Evolutionary conservation across 2,888 invertebrate species (phyloP), one percentile per base, ranked within the genome.

Genomic region (Alitta virens): DNA sequence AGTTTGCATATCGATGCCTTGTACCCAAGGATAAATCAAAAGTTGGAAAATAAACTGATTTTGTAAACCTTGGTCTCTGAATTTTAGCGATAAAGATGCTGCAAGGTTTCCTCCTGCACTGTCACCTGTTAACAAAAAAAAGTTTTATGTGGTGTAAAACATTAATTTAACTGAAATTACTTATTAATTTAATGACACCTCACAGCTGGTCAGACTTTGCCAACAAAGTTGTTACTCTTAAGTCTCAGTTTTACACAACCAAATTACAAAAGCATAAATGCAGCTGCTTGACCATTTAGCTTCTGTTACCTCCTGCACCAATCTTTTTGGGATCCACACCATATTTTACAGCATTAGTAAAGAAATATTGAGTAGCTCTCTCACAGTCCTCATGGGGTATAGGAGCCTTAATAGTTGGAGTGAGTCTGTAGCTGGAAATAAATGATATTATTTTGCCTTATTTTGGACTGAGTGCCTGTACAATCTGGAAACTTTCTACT

Each of bases 291-390:
- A n/a, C n/a, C n/a, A n/a, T n/a, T n/a, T n/a, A n/a, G n/a, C n/a
- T n/a, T n/a, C n/a, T n/a, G n/a, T n/a, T n/a, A 62, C 62, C 62
- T 21, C 26, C 56, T 18, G 58, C 40, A n/a, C 50, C 57, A 9
- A 62, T 58, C 38, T 56, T 38, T 2, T 23, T 62, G 18, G 57
- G 57, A 50, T 62, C 62, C n/a, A 62, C 57, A 52, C 43, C 42
- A n/a, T 42, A 58, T n/a, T 43, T 18, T 9, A 51, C 27, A 14
- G 62, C 57, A 27, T 62, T 49, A 46, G 49, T 57, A 14, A 62
- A n/a, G 3, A 62, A 59, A 24, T 50, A 52, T 40, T 26, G 56
- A 18, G 62, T 51, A 14, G 57, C 62, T 40, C 7, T n/a, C 24
- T 40, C 43, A 58, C 62, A 58, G 38, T 62, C 62, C 21, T 57